A percentile compares a stretch with the other conserved stretches of the same genome.
Evolutionary conservation across 2,888 invertebrate genomes (phyloP).

Genomic region (Cremastinae sp.): DNA sequence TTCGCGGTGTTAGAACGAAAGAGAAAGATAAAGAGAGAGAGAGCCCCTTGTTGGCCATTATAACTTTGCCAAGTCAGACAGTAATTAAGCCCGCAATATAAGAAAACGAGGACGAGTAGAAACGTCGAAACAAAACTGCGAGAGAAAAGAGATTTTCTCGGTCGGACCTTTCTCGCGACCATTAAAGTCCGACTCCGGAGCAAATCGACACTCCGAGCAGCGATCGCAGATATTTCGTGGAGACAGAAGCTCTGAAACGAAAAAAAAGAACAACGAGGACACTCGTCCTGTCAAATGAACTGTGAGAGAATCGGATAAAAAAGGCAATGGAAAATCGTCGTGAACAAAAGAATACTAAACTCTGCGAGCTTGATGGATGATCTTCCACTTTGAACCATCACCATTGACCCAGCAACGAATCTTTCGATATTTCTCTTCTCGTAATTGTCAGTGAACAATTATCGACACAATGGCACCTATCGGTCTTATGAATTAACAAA

Average conservation of each 20-base stretch:
- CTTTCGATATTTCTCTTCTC: constrained; percentile 68
- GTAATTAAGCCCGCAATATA: constrained; percentile 80
- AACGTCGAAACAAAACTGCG: constrained; percentile 41
- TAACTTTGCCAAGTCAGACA: constrained; percentile 79
- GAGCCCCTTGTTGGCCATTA: constrained; percentile 77
- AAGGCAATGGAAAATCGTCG: constrained; percentile 75
- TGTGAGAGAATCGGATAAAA: constrained; percentile 75
- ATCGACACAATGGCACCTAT: constrained; percentile 71
- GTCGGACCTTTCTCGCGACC: constrained; percentile 72
- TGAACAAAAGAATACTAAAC: constrained; percentile 62
- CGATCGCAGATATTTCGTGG: no score
- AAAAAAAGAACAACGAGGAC: constrained; percentile 55
- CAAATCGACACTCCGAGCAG: constrained; percentile 76
- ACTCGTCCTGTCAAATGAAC: constrained; percentile 76
- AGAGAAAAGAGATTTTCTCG: constrained; percentile 55
- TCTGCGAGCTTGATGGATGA: constrained; percentile 32
- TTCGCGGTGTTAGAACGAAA: constrained; percentile 33
- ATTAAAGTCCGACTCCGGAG: constrained; percentile 75
- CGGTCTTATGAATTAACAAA: constrained; percentile 21
- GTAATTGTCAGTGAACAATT: constrained; percentile 76
- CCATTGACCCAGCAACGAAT: constrained; percentile 40
- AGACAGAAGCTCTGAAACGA: constrained; percentile 38
- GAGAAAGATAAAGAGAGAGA: constrained; percentile 27
- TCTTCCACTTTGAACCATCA: constrained; percentile 13
- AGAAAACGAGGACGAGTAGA: constrained; percentile 65